phyloP scores from a whole-genome alignment of 2,888 invertebrate genomes.

The Steinernema scapterisci region DNA sequence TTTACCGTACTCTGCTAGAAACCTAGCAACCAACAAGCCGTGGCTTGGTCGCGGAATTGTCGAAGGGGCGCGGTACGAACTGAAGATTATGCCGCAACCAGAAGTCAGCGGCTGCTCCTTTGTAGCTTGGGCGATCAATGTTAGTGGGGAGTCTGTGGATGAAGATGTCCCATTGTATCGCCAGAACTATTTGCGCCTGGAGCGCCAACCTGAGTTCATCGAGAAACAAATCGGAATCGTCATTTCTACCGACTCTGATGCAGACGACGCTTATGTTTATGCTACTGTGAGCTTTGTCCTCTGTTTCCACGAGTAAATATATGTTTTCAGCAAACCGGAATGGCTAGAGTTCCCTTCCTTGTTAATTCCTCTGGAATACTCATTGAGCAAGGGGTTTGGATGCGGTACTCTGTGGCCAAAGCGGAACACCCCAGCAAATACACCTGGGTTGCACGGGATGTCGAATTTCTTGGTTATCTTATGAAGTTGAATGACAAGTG shows the following conservation, averaged over 20 bases:
- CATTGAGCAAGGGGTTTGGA: slow-evolving; percentile 22
- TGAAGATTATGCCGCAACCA: slow-evolving; percentile 53
- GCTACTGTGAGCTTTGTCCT: slow-evolving; percentile 10
- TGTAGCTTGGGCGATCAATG: slow-evolving; percentile 44
- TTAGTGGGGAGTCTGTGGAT: not conserved
- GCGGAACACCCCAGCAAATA: slow-evolving; percentile 34
- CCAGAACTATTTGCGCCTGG: slow-evolving; percentile 21
- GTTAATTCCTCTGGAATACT: slow-evolving; percentile 24
- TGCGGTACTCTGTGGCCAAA: slow-evolving; percentile 32
- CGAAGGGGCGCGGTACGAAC: slow-evolving; percentile 34
- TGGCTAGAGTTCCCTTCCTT: not conserved
- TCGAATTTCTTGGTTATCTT: slow-evolving; percentile 35
- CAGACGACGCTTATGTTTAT: slow-evolving; percentile 32
- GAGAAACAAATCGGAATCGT: slow-evolving; percentile 34
- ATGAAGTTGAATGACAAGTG: slow-evolving; percentile 28
- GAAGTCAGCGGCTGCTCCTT: slow-evolving; percentile 52
- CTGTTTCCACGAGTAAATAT: no score
- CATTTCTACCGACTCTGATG: not conserved
- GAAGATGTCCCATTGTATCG: slow-evolving; percentile 14
- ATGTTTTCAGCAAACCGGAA: slow-evolving; percentile 19
- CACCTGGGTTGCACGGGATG: slow-evolving; percentile 34
- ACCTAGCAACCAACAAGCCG: slow-evolving; percentile 33
- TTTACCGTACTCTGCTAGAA: slow-evolving; percentile 55
- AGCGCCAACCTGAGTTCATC: slow-evolving; percentile 36
- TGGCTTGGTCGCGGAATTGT: slow-evolving; percentile 54